Evolutionary conservation across 2,888 invertebrate species (phyloP).

Genomic region (Drosophila neoperkinsi): DNA sequence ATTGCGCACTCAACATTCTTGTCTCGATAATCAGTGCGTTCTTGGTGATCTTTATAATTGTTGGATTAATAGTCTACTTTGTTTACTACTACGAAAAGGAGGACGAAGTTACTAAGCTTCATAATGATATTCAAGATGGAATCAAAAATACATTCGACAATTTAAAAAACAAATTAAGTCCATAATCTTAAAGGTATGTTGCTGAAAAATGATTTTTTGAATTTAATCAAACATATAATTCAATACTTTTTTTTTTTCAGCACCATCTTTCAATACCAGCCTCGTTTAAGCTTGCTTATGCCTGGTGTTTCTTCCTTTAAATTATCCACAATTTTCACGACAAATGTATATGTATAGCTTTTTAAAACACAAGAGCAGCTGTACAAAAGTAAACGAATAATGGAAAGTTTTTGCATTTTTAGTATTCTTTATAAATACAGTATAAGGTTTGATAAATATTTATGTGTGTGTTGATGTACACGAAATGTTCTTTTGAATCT

Average conservation of each 20-base stretch:
- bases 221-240: not conserved
- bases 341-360: not conserved
- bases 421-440: conserved; percentile 45
- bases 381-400: conserved; percentile 11
- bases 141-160: conserved; percentile 49
- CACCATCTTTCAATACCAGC: conserved; percentile 4
- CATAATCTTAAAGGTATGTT: conserved; percentile 12
- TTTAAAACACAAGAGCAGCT: not conserved
- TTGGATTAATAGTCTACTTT: conserved; percentile 74
- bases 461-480: conserved; percentile 17
- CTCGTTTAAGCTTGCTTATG: conserved; percentile 7
- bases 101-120: conserved; percentile 64
- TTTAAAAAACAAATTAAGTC: conserved; percentile 46
- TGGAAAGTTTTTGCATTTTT: conserved; percentile 37
- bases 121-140: conserved; percentile 52
- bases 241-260: conserved; percentile 13
- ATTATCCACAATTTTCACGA: conserved; percentile 6
- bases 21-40: conserved; percentile 79
- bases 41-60: conserved; percentile 74
- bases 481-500: conserved; percentile 35
- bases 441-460: conserved; percentile 48
- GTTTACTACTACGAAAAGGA: conserved; percentile 74
- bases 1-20: conserved; percentile 78
- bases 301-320: conserved; percentile 13
- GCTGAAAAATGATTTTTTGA: not conserved